Conservation (phyloP, 2,888 invertebrate genomes). For the Tetramorium bicarinatum region DNA sequence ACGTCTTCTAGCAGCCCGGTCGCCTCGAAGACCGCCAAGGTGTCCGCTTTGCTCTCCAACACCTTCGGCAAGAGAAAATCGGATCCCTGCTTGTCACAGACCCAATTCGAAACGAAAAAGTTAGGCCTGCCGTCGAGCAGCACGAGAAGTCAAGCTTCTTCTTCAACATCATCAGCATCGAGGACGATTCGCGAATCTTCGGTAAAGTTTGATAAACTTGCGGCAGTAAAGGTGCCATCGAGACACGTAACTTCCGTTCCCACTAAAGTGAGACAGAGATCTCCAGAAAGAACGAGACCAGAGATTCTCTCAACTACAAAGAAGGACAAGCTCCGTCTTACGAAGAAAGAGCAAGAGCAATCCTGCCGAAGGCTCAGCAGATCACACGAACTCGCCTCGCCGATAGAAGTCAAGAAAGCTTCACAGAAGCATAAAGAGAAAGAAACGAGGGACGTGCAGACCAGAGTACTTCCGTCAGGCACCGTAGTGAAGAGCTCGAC, state of each 20-base stretch:
- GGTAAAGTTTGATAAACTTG: slow-evolving; percentile 30
- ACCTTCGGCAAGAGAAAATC: slow-evolving; percentile 65
- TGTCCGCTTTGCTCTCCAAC: not conserved
- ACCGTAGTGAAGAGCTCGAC: slow-evolving; percentile 86
- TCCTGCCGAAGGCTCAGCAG: slow-evolving; percentile 83
- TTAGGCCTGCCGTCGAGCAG: not conserved
- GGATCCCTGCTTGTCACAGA: slow-evolving; percentile 70
- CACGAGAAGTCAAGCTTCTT: not conserved
- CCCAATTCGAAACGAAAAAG: slow-evolving; percentile 43
- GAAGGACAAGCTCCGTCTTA: slow-evolving; percentile 68
- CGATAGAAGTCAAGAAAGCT: slow-evolving; percentile 87
- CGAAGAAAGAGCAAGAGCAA: slow-evolving; percentile 79
- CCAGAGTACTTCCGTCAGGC: slow-evolving; percentile 78
- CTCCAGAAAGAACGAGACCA: slow-evolving; percentile 14
- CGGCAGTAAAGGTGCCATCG: slow-evolving; percentile 10
- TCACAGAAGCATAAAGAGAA: slow-evolving; percentile 75
- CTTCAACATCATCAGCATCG: slow-evolving; percentile 27
- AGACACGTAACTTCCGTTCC: slow-evolving; percentile 11
- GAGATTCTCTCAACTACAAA: not conserved
- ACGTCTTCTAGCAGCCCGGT: slow-evolving; percentile 45
- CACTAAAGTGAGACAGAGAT: slow-evolving; percentile 3
- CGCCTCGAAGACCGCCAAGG: slow-evolving; percentile 24
- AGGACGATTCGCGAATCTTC: slow-evolving; percentile 20
- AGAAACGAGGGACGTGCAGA: slow-evolving; percentile 49
- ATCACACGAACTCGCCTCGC: slow-evolving; percentile 88